phyloP scores from a whole-genome alignment of 1,140 invertebrate species.

The Drosophila busckii region DNA sequence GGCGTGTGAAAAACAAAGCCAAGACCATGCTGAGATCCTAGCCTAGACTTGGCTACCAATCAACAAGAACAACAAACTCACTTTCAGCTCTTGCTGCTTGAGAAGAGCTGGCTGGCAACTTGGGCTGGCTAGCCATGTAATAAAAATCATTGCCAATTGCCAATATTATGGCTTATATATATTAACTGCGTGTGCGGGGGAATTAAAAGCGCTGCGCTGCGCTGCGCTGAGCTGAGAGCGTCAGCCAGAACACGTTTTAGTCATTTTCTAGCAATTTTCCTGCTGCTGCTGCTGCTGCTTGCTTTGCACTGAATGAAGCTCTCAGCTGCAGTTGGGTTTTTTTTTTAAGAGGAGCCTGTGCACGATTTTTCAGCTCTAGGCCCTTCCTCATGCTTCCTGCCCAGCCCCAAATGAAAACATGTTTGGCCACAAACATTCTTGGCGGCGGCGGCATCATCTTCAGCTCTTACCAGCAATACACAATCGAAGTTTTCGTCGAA shows the following conservation, averaged over 20 bases:
- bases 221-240: conserved; percentile 1
- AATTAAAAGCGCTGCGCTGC: conserved; percentile 39
- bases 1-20: conserved; percentile 51
- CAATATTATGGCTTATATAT: conserved; percentile 73
- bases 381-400: neutral
- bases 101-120: conserved; percentile 14
- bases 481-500: conserved; percentile 74
- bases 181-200: conserved; percentile 61
- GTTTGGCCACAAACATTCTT: conserved; percentile 78
- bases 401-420: conserved; percentile 51
- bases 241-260: conserved; percentile 67
- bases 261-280: conserved; percentile 78
- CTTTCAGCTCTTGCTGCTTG: conserved; percentile 43
- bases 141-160: conserved; percentile 77
- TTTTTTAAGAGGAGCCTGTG: conserved; percentile 47
- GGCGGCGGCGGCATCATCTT: conserved; percentile 24
- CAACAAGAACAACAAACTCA: conserved; percentile 42
- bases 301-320: conserved; percentile 53
- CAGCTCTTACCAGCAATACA: conserved; percentile 21
- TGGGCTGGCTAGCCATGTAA: conserved; percentile 38
- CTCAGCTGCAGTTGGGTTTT: conserved; percentile 32
- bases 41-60: conserved; percentile 23
- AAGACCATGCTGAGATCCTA: conserved; percentile 1
- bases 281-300: conserved; percentile 23
- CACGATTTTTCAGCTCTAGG: conserved; percentile 57